Evolutionary conservation across 2,113 vertebrate species (phyloP).

Genomic region (Gobiocypris rarus): DNA sequence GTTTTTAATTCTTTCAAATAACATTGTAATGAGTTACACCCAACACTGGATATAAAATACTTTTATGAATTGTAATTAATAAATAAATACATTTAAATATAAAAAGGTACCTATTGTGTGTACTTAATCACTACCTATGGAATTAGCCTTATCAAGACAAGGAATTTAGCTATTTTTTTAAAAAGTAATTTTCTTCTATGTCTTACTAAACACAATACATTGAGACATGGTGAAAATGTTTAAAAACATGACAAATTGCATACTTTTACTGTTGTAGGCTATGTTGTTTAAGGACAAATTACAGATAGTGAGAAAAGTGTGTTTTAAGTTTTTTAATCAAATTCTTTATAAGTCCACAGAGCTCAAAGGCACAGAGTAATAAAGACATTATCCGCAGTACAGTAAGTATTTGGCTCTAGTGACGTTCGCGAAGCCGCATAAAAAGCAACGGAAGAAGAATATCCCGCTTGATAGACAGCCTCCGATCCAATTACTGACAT

Average conservation of each 20-base stretch:
- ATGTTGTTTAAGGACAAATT: background rate
- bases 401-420: background rate
- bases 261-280: background rate
- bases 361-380: background rate
- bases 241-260: background rate
- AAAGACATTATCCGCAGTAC: background rate
- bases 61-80: no score
- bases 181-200: no score
- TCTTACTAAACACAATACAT: no score
- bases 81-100: no score
- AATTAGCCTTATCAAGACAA: no score
- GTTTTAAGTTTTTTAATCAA: no score
- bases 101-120: no score
- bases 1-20: no score
- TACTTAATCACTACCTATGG: no score
- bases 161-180: no score
- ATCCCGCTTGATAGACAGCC: background rate
- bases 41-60: no score
- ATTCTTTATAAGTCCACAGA: background rate
- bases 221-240: background rate
- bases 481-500: background rate
- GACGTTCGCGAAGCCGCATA: background rate
- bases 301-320: background rate
- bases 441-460: background rate
- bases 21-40: no score